phyloP scores from a whole-genome alignment of 2,888 invertebrate genomes.

The Trachelus iudaicus region DNA sequence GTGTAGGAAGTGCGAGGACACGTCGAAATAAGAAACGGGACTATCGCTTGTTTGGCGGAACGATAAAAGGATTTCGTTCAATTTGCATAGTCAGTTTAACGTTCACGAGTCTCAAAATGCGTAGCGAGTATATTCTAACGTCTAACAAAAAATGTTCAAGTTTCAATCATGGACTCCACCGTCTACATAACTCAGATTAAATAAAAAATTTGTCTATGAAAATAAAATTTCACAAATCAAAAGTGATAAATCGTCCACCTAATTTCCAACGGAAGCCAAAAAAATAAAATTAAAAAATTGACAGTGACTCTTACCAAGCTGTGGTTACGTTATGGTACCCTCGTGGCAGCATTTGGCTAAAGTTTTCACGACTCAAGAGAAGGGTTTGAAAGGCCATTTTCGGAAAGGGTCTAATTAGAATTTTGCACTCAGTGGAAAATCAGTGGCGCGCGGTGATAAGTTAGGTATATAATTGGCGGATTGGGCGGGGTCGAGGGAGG shows the following conservation, averaged over 20 bases:
- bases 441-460: constrained; percentile 15
- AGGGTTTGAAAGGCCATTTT: neutral
- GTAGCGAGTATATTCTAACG: neutral
- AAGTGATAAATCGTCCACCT: neutral
- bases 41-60: constrained; percentile 57
- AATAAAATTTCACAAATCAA: neutral
- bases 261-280: neutral
- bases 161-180: neutral
- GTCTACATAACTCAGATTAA: neutral
- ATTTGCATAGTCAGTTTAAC: constrained; percentile 42
- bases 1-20: constrained; percentile 5
- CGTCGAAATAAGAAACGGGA: constrained; percentile 33
- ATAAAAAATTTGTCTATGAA: neutral
- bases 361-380: constrained; percentile 24
- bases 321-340: constrained; percentile 8
- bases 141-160: neutral
- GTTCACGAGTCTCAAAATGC: neutral
- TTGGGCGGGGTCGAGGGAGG: no score
- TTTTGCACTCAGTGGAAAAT: constrained; percentile 37
- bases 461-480: neutral
- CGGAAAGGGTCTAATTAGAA: constrained; percentile 37
- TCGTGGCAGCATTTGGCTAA: constrained; percentile 21
- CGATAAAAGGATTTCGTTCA: constrained; percentile 59
- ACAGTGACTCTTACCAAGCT: neutral
- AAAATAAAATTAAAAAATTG: neutral